These are phyloP conservation scores for Eretmochelys imbricata DNA, from an alignment of 2,113 vertebrate species.

Conservation along the genomic window DNA sequence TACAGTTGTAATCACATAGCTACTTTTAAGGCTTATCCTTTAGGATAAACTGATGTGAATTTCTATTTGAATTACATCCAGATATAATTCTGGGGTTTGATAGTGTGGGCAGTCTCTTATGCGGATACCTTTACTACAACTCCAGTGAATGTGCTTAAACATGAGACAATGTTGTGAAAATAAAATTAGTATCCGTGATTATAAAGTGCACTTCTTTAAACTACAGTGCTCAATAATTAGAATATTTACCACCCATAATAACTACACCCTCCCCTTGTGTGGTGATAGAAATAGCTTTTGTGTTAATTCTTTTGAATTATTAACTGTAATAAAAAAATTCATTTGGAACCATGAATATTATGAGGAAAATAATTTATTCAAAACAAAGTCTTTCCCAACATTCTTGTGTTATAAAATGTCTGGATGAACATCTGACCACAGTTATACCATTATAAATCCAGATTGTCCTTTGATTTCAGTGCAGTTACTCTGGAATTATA, in stretches of 20 bases:
- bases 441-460: not conserved
- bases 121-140: not conserved
- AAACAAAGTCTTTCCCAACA: not conserved
- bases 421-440: not conserved
- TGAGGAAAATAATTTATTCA: not conserved
- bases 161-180: not conserved
- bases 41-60: slow-evolving; percentile 46
- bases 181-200: not conserved
- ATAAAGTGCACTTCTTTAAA: not conserved
- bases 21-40: slow-evolving; percentile 32
- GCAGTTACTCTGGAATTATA: slow-evolving; percentile 30
- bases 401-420: not conserved
- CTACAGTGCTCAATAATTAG: not conserved
- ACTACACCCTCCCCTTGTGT: not conserved
- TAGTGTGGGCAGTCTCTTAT: slow-evolving; percentile 1
- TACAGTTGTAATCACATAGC: slow-evolving; percentile 34
- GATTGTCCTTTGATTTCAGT: slow-evolving; percentile 2
- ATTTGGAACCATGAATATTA: not conserved
- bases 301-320: not conserved
- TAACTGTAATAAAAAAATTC: not conserved
- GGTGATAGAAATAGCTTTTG: not conserved
- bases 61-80: slow-evolving; percentile 6
- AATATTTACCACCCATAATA: not conserved
- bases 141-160: not conserved
- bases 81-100: not conserved